Percentiles rank a stretch among this genome's conserved stretches.
Evolutionary conservation across 2,113 vertebrate genomes (phyloP).

Genomic region (Indicator indicator): DNA sequence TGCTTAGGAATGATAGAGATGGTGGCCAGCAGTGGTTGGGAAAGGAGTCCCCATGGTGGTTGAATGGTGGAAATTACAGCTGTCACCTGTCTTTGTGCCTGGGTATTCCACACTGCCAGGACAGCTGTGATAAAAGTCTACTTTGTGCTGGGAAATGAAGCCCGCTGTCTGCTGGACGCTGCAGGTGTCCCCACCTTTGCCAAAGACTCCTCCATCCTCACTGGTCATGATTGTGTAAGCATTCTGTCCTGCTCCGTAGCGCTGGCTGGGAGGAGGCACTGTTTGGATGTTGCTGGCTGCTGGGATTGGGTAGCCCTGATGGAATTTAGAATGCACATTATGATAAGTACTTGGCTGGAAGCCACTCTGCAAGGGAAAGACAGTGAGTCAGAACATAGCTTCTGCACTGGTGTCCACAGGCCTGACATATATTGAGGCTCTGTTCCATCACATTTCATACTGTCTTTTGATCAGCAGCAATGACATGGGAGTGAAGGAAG

Average conservation of each 20-base stretch:
- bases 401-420: background rate
- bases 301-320: constrained; percentile 3
- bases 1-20: constrained; percentile 50
- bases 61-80: constrained; percentile 37
- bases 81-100: constrained; percentile 16
- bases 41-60: constrained; percentile 13
- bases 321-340: constrained; percentile 39
- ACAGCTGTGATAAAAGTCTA: constrained; percentile 65
- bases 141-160: constrained; percentile 64
- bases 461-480: background rate
- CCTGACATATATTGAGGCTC: fast-evolving
- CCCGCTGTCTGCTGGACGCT: constrained; percentile 57
- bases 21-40: constrained; percentile 2
- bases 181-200: constrained; percentile 41
- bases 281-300: constrained; percentile 8
- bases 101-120: constrained; percentile 38
- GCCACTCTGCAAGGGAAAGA: constrained; percentile 45
- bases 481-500: background rate
- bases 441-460: background rate
- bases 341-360: constrained; percentile 38
- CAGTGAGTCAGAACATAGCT: background rate
- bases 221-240: background rate
- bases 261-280: background rate
- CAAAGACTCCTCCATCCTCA: constrained; percentile 44
- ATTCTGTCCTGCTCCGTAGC: constrained; percentile 13